Conservation (phyloP, 2,113 vertebrate species). For the Colistium nudipinnis region DNA sequence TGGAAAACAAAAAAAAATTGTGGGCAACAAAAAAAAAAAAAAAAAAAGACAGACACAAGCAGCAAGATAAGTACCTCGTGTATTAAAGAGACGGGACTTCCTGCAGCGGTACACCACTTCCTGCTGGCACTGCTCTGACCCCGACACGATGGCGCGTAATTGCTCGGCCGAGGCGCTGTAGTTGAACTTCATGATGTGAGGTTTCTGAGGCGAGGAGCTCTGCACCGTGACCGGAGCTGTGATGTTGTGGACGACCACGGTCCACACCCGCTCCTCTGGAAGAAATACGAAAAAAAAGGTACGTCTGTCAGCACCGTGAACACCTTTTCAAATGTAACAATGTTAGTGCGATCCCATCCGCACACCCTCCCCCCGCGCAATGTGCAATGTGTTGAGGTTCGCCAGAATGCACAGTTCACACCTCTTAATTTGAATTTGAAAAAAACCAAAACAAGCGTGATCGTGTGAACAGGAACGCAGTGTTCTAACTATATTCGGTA, state of each 20-base stretch:
- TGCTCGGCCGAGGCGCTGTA: slow-evolving; percentile 88
- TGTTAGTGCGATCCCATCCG: neutral
- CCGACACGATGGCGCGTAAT: slow-evolving; percentile 86
- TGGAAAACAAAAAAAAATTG: no score
- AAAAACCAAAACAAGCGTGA: no score
- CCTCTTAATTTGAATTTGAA: neutral
- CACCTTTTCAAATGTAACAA: neutral
- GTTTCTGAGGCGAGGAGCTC: slow-evolving; percentile 77
- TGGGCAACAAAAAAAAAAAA: no score
- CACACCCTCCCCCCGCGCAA: neutral
- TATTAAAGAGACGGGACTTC: slow-evolving; percentile 92
- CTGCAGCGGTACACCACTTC: slow-evolving; percentile 91
- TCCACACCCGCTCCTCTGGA: slow-evolving; percentile 95
- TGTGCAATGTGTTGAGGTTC: neutral
- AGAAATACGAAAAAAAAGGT: neutral
- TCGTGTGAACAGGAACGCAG: no score
- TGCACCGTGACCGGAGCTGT: slow-evolving; percentile 83
- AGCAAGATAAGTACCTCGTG: slow-evolving; percentile 81
- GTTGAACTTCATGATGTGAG: slow-evolving; percentile 85
- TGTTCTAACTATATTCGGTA: no score
- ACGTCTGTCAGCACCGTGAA: neutral
- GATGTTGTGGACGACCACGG: slow-evolving; percentile 87
- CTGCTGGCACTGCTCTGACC: slow-evolving; percentile 92
- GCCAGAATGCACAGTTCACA: neutral
- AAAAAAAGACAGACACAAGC: no score